Conservation (phyloP, 2,888 invertebrate species). For the Troides helena region DNA sequence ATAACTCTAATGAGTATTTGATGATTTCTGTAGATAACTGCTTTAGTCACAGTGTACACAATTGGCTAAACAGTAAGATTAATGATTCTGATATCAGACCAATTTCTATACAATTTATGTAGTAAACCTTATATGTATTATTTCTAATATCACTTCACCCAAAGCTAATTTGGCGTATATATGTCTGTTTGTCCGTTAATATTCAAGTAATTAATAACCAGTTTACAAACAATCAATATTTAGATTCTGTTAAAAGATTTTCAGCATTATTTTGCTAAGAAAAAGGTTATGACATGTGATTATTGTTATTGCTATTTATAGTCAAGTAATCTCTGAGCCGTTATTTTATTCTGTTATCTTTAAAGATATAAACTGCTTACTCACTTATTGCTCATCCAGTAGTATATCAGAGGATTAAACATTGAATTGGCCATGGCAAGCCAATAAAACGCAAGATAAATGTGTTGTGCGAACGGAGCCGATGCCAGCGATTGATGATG, state of each 20-base stretch:
- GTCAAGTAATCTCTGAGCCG: not conserved
- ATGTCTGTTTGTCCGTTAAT: no score
- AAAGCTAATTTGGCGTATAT: not conserved
- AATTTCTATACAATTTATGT: not conserved
- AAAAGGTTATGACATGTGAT: no score
- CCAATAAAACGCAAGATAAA: constrained; percentile 92
- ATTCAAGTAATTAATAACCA: no score
- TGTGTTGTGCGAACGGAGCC: constrained; percentile 87
- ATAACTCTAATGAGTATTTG: no score
- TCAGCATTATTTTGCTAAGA: no score
- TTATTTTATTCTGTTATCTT: not conserved
- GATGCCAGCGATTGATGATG: constrained; percentile 82
- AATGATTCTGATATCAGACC: not conserved
- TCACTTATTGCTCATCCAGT: constrained; percentile 94
- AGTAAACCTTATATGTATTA: not conserved
- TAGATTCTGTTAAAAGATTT: no score
- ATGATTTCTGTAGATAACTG: not conserved
- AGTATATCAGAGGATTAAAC: constrained; percentile 95
- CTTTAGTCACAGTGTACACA: not conserved
- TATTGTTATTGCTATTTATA: not conserved
- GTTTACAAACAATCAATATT: no score
- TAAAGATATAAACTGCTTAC: constrained; percentile 36
- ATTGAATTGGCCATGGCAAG: constrained; percentile 95
- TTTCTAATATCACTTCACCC: not conserved
- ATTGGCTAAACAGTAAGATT: not conserved